phyloP scores from a whole-genome alignment of 2,797 vertebrate species.

The Remorina albescens region DNA sequence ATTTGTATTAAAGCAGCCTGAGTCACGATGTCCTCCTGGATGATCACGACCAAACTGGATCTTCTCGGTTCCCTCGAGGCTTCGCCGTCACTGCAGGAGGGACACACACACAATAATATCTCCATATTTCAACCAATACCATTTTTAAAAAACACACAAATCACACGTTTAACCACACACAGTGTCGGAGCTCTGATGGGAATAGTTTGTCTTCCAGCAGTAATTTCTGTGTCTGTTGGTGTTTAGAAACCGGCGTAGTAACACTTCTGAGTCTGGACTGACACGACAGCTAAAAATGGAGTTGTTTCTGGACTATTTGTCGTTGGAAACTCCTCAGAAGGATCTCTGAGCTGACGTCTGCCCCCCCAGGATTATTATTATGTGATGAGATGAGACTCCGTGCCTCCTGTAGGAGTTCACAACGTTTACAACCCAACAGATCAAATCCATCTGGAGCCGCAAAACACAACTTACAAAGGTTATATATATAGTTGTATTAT shows the following conservation, averaged over 20 bases:
- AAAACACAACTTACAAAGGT: too few relatives aligned
- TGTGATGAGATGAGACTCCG: background rate
- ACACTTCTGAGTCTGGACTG: constrained; percentile 40
- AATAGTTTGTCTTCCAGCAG: too few relatives aligned
- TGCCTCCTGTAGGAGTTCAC: too few relatives aligned
- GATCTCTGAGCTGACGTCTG: constrained; percentile 46
- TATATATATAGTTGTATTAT: too few relatives aligned
- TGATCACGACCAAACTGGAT: background rate
- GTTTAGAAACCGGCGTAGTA: constrained; percentile 43
- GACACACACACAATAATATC: too few relatives aligned
- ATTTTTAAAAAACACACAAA: background rate
- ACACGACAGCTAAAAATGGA: constrained; percentile 42
- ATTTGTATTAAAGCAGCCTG: constrained; percentile 6
- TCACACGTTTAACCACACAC: too few relatives aligned
- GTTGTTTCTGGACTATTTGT: constrained; percentile 1
- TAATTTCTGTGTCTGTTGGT: too few relatives aligned
- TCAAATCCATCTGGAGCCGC: too few relatives aligned
- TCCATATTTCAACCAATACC: background rate
- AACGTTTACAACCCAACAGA: too few relatives aligned
- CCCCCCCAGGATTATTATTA: background rate
- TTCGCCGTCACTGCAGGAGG: background rate
- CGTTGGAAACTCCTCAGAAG: constrained; percentile 47
- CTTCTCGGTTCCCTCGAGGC: constrained; percentile 27
- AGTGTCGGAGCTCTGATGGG: too few relatives aligned
- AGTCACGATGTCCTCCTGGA: constrained; percentile 10